phyloP scores from a whole-genome alignment of 2,888 invertebrate species.

The Schizaphis graminum region DNA sequence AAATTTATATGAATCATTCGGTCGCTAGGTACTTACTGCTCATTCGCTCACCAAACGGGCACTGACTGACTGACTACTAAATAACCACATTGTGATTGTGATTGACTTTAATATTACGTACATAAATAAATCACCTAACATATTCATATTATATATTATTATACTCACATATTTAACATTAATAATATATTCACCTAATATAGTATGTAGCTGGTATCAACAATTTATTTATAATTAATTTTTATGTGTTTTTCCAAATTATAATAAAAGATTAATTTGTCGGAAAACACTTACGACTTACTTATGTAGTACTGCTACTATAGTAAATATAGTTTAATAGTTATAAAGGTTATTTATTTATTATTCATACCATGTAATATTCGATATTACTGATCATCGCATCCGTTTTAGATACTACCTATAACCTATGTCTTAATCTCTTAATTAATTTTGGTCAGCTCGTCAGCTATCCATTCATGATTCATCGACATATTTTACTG shows the following conservation, averaged over 20 bases:
- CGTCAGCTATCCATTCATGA: not conserved
- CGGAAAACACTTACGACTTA: not conserved
- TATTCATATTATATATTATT: not conserved
- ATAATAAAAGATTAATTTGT: not conserved
- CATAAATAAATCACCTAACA: not conserved
- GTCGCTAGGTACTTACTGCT: no score
- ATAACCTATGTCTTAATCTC: not conserved
- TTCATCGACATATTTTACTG: not conserved
- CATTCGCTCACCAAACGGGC: not conserved
- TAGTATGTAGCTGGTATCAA: no score
- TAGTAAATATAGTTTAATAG: not conserved
- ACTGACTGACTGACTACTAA: not conserved
- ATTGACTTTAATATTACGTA: not conserved
- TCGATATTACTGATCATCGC: no score
- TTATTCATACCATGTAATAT: no score
- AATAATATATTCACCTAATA: no score
- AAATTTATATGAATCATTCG: no score
- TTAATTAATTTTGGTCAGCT: not conserved
- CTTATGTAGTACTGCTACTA: not conserved
- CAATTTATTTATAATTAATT: not conserved
- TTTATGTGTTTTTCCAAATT: not conserved
- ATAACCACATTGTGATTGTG: not conserved
- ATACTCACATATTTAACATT: not conserved
- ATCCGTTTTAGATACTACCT: no score
- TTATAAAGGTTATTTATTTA: no score